Evolutionary conservation across 2,113 vertebrate genomes (phyloP).

Genomic region (Oncorhynchus masou): DNA sequence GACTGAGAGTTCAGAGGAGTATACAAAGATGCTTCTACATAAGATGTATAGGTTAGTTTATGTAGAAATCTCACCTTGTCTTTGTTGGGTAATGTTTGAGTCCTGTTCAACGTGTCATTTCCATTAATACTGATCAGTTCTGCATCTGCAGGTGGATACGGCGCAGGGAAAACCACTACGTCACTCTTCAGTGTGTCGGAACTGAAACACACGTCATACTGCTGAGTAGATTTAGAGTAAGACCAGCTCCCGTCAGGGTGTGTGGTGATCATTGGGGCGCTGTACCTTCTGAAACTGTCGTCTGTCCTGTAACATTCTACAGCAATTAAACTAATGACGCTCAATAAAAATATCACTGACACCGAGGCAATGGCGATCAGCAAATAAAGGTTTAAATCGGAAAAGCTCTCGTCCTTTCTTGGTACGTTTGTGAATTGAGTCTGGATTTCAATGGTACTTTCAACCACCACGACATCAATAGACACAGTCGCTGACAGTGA

Average conservation of each 20-base stretch:
- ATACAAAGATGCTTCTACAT: too few relatives aligned
- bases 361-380: constrained; percentile 72
- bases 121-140: constrained; percentile 67
- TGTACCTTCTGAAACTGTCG: constrained; percentile 42
- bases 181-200: constrained; percentile 70
- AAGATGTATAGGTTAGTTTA: constrained; percentile 8
- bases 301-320: constrained; percentile 59
- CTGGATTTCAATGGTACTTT: constrained; percentile 70
- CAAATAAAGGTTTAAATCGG: constrained; percentile 73
- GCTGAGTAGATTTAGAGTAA: constrained; percentile 67
- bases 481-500: constrained; percentile 76
- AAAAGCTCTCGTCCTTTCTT: constrained; percentile 62
- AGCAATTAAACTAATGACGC: constrained; percentile 55
- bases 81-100: constrained; percentile 61
- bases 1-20: too few relatives aligned
- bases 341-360: constrained; percentile 73
- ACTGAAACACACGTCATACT: constrained; percentile 70
- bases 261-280: constrained; percentile 61
- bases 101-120: constrained; percentile 58
- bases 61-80: constrained; percentile 6
- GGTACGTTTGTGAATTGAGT: constrained; percentile 74
- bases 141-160: constrained; percentile 54
- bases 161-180: constrained; percentile 54
- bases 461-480: constrained; percentile 74
- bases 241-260: constrained; percentile 69